Percentiles rank a stretch among this genome's conserved stretches.
Conservation (phyloP, 92 coral and sea anemone species). For the Actinernus sp. region DNA sequence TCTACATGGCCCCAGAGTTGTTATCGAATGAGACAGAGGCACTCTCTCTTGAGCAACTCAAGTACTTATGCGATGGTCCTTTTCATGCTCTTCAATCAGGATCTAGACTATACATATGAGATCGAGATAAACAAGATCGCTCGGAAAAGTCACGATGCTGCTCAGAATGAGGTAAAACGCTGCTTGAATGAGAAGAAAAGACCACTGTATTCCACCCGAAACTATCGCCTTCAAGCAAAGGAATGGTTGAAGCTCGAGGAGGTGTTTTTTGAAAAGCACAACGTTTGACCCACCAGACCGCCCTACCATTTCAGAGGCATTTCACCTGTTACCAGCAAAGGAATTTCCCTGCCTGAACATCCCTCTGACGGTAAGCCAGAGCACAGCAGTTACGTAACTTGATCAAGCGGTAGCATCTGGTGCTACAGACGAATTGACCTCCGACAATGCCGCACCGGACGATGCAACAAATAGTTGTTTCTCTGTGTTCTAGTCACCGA, state of each 20-base stretch:
- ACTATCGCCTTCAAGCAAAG: slow-evolving; percentile 41
- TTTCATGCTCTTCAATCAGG: slow-evolving; percentile 23
- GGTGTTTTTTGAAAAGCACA: not conserved
- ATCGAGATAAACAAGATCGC: not conserved
- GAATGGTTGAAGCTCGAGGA: slow-evolving; percentile 32
- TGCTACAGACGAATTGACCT: not conserved
- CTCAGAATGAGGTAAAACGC: not conserved
- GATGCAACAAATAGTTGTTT: slow-evolving; percentile 73
- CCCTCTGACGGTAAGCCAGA: slow-evolving; percentile 63
- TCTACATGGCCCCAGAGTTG: slow-evolving; percentile 48
- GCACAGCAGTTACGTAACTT: slow-evolving; percentile 33
- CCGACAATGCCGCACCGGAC: no score
- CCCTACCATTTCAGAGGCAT: not conserved
- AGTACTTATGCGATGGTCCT: slow-evolving; percentile 35
- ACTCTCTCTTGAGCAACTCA: slow-evolving; percentile 16
- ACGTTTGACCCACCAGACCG: slow-evolving; percentile 20
- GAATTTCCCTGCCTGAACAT: slow-evolving; percentile 10
- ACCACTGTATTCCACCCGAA: slow-evolving; percentile 20
- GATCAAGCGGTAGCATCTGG: slow-evolving; percentile 11
- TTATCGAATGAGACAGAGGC: not conserved
- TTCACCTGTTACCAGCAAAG: slow-evolving; percentile 2
- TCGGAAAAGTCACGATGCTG: not conserved
- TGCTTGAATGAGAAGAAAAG: not conserved
- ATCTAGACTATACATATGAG: slow-evolving; percentile 11
- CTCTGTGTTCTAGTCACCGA: slow-evolving; percentile 37